Base-by-base conservation (phyloP, 2,888 invertebrate species). In the Hydriomena furcata region DNA sequence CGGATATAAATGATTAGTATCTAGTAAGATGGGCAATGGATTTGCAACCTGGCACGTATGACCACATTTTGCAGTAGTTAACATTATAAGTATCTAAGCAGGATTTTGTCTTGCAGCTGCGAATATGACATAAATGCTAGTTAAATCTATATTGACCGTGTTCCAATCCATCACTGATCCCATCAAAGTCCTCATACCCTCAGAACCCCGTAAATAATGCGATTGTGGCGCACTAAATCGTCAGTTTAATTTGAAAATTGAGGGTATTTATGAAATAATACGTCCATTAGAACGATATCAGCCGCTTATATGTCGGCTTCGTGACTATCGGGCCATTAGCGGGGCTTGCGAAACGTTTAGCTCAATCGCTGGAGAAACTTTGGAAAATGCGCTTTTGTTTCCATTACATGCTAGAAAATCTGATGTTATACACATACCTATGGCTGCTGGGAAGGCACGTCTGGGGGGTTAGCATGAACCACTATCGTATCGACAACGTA, bases 321-420 rank as follows among this genome's bases (percentile, higher is more conserved):
- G 77, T 77, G 77, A 68, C 69, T 66, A 48, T 59, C 56, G 51
- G 59, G 55, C 67, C 67, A 76, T 77, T 77, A 76, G 63, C 38
- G 55, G 34, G 52, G 60, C 66, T 76, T 76, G 73, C 69, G 72
- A 77, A 69, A 72, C 65, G 68, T 66, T 73, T 74, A 73, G 63
- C 64, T 60, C 61, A 66, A 66, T 61, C 62, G 60, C 23, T 63
- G 65, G 64, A 72, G 58, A 66, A 71, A 71, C 71, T 66, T 58
- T 8, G 65, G 68, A 71, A 66, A 69, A 72, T 58, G 60, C 59
- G 64, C 61, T 60, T 61, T 59, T 66, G 63, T 49, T 58, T 41
- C 45, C 48, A 48, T 13, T 54, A 58, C 51, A 59, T 47, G 32
- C 48, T 52, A 48, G 47, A 46, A 55, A 56, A 58, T 21, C 12